Percentiles rank a stretch among this genome's conserved stretches.
phyloP scores from a whole-genome alignment of 2,113 vertebrate species.

The Neodon shergylaensis region DNA sequence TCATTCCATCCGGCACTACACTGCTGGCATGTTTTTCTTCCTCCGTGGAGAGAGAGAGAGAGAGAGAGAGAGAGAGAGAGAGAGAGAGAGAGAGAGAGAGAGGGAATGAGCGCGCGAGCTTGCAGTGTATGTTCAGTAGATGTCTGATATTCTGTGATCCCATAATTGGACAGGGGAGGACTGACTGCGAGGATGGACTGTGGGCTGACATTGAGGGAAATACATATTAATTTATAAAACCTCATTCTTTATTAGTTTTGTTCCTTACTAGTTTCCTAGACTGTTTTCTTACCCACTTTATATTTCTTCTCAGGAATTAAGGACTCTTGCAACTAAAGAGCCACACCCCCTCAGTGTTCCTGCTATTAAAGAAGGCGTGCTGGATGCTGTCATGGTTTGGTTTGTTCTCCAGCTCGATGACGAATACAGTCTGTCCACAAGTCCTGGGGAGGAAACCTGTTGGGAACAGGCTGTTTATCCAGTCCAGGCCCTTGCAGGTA shows the following conservation, averaged over 20 bases:
- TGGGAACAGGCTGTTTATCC: slow-evolving; percentile 99
- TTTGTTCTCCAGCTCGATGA: slow-evolving; percentile 97
- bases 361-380: slow-evolving; percentile 87
- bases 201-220: background rate
- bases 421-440: slow-evolving; percentile 93
- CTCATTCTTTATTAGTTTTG: background rate
- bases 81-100: too few relatives aligned
- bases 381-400: slow-evolving; percentile 96
- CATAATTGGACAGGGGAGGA: background rate
- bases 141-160: background rate
- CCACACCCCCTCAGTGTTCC: slow-evolving; percentile 85
- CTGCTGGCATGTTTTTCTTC: background rate
- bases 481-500: slow-evolving; percentile 89
- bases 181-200: background rate
- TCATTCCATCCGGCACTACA: background rate
- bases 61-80: too few relatives aligned
- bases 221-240: background rate
- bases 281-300: background rate
- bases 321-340: slow-evolving; percentile 89
- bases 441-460: slow-evolving; percentile 95
- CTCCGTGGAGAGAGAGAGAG: background rate
- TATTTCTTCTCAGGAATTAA: slow-evolving; percentile 90
- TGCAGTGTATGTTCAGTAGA: background rate
- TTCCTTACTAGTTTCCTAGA: background rate
- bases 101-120: too few relatives aligned